Evolutionary conservation across 2,113 vertebrate species (phyloP).

Genomic region (Cygnus buccinator): DNA sequence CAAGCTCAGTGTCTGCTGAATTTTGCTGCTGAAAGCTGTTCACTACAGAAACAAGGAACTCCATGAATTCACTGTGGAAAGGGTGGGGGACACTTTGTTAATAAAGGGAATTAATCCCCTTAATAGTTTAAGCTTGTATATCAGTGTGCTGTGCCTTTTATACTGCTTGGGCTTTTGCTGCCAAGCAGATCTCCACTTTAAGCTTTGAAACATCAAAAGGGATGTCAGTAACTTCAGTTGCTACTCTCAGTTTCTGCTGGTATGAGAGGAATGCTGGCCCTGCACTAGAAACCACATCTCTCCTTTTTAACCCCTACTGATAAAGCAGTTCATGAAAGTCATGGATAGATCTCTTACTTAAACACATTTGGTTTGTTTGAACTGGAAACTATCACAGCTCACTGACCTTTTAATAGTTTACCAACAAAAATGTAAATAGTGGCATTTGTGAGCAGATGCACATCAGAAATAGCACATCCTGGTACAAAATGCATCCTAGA

Average conservation of each 20-base stretch:
- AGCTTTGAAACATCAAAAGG: constrained; percentile 53
- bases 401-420: background rate
- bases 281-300: background rate
- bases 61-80: background rate
- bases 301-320: constrained; percentile 1
- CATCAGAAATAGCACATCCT: background rate
- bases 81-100: background rate
- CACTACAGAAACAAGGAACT: background rate
- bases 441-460: background rate
- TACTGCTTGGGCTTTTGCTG: background rate
- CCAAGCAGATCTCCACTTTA: background rate
- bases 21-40: background rate
- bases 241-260: background rate
- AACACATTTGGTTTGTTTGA: background rate
- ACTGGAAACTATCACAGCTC: background rate
- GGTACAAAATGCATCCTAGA: background rate
- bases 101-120: background rate
- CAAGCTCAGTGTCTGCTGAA: background rate
- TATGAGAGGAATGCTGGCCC: constrained; percentile 54
- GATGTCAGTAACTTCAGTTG: constrained; percentile 15
- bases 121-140: background rate
- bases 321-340: background rate
- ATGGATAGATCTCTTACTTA: accelerated
- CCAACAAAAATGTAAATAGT: background rate
- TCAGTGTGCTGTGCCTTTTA: background rate